Conservation (phyloP, 2,888 invertebrate genomes). For the Nemapogon koenigi region DNA sequence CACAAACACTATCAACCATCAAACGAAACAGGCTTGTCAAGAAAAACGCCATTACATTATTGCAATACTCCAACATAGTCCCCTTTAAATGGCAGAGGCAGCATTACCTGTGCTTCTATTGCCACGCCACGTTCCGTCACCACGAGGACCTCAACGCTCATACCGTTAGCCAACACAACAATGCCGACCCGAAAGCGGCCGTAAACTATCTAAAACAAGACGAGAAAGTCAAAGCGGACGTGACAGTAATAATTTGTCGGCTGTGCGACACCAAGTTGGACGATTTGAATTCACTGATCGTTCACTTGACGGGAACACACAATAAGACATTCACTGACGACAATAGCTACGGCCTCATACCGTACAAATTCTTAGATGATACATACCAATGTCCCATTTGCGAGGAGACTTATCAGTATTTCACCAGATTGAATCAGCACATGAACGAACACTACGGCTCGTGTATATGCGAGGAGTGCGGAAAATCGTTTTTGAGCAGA, state of each 20-base stretch:
- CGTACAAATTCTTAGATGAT: conserved; percentile 32
- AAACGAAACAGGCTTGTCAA: conserved; percentile 45
- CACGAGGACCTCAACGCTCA: conserved; percentile 40
- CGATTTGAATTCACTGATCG: conserved; percentile 25
- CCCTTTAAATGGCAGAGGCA: conserved; percentile 56
- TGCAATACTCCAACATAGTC: conserved; percentile 37
- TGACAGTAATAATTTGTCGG: conserved; percentile 28
- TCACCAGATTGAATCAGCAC: conserved; percentile 47
- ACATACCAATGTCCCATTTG: conserved; percentile 38
- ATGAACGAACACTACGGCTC: conserved; percentile 48
- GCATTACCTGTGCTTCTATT: conserved; percentile 48
- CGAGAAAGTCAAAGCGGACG: conserved; percentile 50
- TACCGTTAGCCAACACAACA: conserved; percentile 30
- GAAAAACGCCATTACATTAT: conserved; percentile 37
- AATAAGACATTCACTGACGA: conserved; percentile 27
- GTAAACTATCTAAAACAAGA: conserved; percentile 40
- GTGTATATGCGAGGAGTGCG: conserved; percentile 47
- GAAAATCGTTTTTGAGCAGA: conserved; percentile 43
- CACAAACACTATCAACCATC: conserved; percentile 35
- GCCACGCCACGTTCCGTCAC: conserved; percentile 38
- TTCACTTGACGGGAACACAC: conserved; percentile 33
- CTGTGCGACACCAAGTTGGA: conserved; percentile 25
- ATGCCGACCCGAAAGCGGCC: conserved; percentile 34
- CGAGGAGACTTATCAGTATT: conserved; percentile 36
- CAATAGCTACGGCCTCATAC: conserved; percentile 36